Evolutionary conservation across 2,797 vertebrate genomes (phyloP).

Genomic region (Huso huso): DNA sequence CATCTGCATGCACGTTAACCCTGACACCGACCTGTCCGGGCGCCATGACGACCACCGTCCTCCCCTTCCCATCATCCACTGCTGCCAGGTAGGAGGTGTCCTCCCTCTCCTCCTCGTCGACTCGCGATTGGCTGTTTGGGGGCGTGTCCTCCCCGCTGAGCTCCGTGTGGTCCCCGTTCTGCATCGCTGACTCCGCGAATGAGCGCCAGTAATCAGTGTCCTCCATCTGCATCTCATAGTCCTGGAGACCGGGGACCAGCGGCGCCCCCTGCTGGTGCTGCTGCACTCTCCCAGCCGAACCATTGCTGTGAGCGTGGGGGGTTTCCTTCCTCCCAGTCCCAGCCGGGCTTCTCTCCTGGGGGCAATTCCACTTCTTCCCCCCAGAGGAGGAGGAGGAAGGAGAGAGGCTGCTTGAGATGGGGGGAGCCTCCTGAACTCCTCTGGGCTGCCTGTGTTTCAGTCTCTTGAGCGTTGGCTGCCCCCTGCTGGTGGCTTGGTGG

Average conservation of each 20-base stretch:
- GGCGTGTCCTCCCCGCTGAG: not conserved
- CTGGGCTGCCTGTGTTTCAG: slow-evolving; percentile 37
- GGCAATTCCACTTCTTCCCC: not conserved
- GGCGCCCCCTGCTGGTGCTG: not conserved
- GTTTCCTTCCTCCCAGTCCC: slow-evolving; percentile 12
- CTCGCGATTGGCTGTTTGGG: not conserved
- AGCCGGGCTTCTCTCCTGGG: not conserved
- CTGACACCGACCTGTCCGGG: slow-evolving; percentile 49
- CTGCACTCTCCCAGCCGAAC: slow-evolving; percentile 18
- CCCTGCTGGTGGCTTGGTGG: slow-evolving; percentile 36
- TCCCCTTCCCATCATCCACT: slow-evolving; percentile 44
- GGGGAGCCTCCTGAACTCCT: not conserved
- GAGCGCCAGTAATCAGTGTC: slow-evolving; percentile 52
- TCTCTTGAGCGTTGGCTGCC: slow-evolving; percentile 50
- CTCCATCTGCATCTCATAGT: slow-evolving; percentile 28
- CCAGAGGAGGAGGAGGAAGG: not conserved
- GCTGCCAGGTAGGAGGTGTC: slow-evolving; percentile 44
- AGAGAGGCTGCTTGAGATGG: too few species aligned
- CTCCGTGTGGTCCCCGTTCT: slow-evolving; percentile 29
- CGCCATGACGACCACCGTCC: slow-evolving; percentile 58
- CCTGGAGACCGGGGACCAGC: not conserved
- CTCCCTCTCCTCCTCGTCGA: slow-evolving; percentile 24
- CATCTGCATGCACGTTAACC: not conserved
- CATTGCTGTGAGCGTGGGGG: slow-evolving; percentile 42
- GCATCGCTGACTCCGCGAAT: slow-evolving; percentile 35